Conservation (phyloP, 2,797 vertebrate species). For the Diplodus sargus region DNA sequence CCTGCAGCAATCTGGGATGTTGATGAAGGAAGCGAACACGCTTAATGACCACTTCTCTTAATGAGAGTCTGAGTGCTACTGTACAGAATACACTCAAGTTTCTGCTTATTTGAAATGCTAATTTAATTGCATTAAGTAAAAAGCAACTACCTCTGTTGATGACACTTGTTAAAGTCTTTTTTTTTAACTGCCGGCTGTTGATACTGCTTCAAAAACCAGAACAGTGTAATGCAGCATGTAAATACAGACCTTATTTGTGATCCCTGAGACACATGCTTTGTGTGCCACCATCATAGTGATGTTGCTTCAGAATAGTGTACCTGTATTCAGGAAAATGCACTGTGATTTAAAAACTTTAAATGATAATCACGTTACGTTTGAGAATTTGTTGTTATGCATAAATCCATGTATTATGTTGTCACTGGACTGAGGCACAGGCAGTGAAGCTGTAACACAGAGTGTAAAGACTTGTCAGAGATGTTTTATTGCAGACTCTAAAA, state of each 20-base stretch:
- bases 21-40: conserved; percentile 34
- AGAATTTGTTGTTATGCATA: neutral
- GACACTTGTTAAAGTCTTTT: neutral
- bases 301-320: neutral
- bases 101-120: neutral
- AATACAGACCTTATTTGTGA: neutral
- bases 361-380: neutral
- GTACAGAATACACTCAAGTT: neutral
- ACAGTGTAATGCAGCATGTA: neutral
- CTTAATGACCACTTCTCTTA: conserved; percentile 40
- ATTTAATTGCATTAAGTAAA: neutral
- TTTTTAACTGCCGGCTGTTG: neutral
- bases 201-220: neutral
- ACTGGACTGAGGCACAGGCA: neutral
- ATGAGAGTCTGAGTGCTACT: conserved; percentile 22
- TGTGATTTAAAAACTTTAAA: neutral
- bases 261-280: neutral
- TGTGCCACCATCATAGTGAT: neutral
- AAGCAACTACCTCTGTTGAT: neutral
- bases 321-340: neutral
- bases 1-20: conserved; percentile 68
- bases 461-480: conserved; percentile 30
- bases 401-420: neutral
- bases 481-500: conserved; percentile 38
- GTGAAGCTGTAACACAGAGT: neutral